These are phyloP conservation scores for Margaritifera margaritifera DNA, from an alignment of 2,888 invertebrate species.

Conservation along the genomic window DNA sequence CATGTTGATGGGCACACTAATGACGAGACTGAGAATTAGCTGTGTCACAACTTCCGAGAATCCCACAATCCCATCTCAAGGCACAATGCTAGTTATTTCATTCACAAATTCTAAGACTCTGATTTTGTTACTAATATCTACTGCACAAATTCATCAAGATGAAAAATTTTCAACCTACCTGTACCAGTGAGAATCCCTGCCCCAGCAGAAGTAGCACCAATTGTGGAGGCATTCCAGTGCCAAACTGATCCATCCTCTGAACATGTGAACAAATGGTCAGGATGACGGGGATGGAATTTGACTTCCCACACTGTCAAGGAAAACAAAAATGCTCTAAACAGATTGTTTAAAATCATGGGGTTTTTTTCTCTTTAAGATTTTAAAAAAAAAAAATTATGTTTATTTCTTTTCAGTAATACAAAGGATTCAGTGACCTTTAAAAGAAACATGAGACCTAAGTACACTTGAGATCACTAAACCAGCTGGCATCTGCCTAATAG, in stretches of 20 bases:
- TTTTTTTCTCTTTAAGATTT: not conserved
- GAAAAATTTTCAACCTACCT: constrained; percentile 28
- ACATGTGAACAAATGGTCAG: constrained; percentile 87
- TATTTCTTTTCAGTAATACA: not conserved
- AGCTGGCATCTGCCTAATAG: too few relatives aligned
- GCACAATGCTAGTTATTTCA: too few relatives aligned
- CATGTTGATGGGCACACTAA: too few relatives aligned
- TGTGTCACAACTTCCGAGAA: too few relatives aligned
- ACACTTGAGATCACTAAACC: too few relatives aligned
- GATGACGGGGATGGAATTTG: constrained; percentile 88
- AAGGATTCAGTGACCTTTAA: too few relatives aligned
- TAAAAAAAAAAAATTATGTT: not conserved
- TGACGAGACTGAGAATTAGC: too few relatives aligned
- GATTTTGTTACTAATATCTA: too few relatives aligned
- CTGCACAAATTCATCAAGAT: not conserved
- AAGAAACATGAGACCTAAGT: too few relatives aligned
- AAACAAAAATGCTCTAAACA: constrained; percentile 6
- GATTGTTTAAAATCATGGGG: not conserved
- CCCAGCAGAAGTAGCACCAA: constrained; percentile 16
- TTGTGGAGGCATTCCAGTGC: constrained; percentile 83
- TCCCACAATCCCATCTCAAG: too few relatives aligned
- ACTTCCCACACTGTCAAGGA: constrained; percentile 82
- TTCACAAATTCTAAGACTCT: too few relatives aligned
- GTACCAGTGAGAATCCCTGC: constrained; percentile 37
- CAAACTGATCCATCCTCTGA: constrained; percentile 88